Base-by-base conservation (phyloP, 2,113 vertebrate species). In the Pelmatolapia mariae region DNA sequence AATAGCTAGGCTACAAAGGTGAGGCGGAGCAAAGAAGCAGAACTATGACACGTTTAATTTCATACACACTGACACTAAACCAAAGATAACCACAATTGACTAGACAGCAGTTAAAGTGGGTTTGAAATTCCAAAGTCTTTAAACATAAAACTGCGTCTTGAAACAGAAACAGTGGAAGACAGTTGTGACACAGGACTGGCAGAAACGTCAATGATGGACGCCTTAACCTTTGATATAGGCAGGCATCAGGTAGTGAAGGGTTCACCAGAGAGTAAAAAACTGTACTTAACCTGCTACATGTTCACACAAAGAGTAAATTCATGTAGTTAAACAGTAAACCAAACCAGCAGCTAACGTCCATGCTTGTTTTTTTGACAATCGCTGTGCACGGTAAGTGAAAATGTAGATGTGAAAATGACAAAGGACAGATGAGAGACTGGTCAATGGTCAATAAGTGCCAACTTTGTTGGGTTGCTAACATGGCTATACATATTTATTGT, bases 41-140 rank as follows among this genome's bases (percentile, higher is more conserved):
- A 52, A 86, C 18, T 45, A 15, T 56, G 78, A 38, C 45, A 11
- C 22, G 26, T 87, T 93, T 91, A 80, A 91, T 91, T 91, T 54
- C 53, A 91, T 81, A 91, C 88, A 4, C 54, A 87, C 73, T 33
- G 61, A 89, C 61, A 81, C 59, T 43, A 76, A 86, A 89, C 86
- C 54, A 92, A 91, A 89, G 83, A 78, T 59, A 82, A 71, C 78
- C 53, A 40, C 5, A 18, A 85, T 66, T 8, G 54, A 45, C 5
- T 8, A 12, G 3, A 63, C 68, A 40, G n/a, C 22, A 43, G 19
- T 56, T 47, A 36, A 12, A 2, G n/a, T 36, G n/a, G 10, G 29
- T 24, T 78, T 56, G 33, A n/a, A 22, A 81, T 83, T 33, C 53
- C 1, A 10, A 19, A 47, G 73, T 15, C 33, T 83, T 84, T 53